Evolutionary conservation across 2,888 invertebrate genomes (phyloP), one percentile per base, ranked within the genome.

Genomic region (Molanna angustata): DNA sequence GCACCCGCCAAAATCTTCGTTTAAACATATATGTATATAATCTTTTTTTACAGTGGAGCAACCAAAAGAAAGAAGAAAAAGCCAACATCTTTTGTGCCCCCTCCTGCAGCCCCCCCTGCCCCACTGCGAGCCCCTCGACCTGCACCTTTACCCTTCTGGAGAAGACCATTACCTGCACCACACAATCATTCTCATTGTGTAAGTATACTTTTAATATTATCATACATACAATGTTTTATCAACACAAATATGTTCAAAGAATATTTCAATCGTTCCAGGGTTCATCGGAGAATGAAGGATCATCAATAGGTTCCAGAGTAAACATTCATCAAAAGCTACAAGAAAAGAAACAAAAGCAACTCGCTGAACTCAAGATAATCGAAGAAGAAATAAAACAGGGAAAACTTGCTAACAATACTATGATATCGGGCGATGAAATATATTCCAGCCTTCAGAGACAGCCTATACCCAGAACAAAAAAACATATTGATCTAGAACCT

Each of bases 361-460:
- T 92, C 20, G 89, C 90, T 0, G 91, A 92, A 66, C 69, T 92
- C 22, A 79, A 88, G 56, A 89, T 85, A 43, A 87, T 88, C 47
- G 90, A 92, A 64, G 91, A 92, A 64, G 92, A 92, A 69, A 91
- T 92, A 48, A 89, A 89, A 63, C 88, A 89, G 61, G 89, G 89
- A 0, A 91, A 91, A 67, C 71, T 87, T 1, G 85, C 74, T 58
- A 70, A 80, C 64, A 78, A 80, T 50, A 71, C 75, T 0, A 74
- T 76, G 0, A 72, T 76, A 0, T 74, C 76, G 1, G 78, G 74
- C 0, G 80, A 79, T n/a, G 80, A 80, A 55, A 78, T 76, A 54
- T 77, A 77, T 66, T 75, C 75, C 64, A 76, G 76, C 14, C 59
- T 77, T 1, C 77, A 76, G 49, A 56, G 77, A 18, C 86, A 87